These are phyloP conservation scores for Valencia hispanica DNA, from an alignment of 2,797 vertebrate species.

Conservation along the genomic window DNA sequence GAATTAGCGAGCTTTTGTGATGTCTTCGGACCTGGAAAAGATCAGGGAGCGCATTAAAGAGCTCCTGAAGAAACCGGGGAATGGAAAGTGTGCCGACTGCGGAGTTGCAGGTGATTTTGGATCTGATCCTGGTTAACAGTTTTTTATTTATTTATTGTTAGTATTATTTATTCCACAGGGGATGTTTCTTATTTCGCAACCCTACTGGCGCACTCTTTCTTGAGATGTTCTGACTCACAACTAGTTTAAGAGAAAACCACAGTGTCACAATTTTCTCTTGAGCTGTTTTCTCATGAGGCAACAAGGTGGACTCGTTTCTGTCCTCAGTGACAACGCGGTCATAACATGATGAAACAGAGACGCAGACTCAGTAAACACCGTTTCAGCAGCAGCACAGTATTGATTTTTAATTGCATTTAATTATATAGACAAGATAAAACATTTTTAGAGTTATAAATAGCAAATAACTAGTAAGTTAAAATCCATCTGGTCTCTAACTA, in stretches of 20 bases:
- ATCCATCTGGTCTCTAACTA: not conserved
- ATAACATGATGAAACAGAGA: not conserved
- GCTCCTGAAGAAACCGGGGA: slow-evolving; percentile 66
- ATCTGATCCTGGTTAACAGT: not conserved
- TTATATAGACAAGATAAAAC: too few species aligned
- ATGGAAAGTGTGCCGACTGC: slow-evolving; percentile 73
- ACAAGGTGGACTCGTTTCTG: not conserved
- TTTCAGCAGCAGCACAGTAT: not conserved
- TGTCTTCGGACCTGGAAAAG: slow-evolving; percentile 52
- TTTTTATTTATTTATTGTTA: not conserved
- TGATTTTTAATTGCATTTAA: not conserved
- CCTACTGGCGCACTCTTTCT: not conserved
- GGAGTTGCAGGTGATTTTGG: slow-evolving; percentile 66
- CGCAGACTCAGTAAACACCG: not conserved
- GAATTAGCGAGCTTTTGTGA: not conserved
- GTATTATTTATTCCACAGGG: not conserved
- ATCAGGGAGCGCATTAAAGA: slow-evolving; percentile 51
- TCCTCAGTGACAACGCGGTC: not conserved
- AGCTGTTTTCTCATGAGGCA: not conserved
- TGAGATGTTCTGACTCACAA: not conserved
- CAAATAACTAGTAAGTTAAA: not conserved
- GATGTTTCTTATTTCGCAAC: not conserved
- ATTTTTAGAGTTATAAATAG: too few species aligned
- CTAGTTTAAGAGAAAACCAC: not conserved
- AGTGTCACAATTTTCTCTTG: not conserved